phyloP scores from a whole-genome alignment of 2,113 vertebrate genomes.

The Azemiops feae region DNA sequence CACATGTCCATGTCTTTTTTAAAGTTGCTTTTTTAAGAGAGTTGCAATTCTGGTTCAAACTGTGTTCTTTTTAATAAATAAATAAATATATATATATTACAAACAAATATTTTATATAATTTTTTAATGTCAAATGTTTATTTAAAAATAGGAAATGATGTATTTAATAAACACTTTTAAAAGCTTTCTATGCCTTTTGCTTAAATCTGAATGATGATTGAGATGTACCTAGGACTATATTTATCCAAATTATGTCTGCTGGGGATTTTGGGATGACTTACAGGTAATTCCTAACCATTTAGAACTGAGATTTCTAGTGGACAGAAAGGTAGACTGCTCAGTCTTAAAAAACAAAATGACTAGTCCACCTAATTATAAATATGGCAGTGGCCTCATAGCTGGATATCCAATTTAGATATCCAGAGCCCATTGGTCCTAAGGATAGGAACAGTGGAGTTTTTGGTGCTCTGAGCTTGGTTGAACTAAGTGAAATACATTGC shows the following conservation, averaged over 20 bases:
- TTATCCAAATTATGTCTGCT: neutral
- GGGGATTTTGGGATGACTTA: neutral
- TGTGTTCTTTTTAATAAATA: neutral
- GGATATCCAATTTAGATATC: neutral
- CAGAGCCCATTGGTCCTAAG: neutral
- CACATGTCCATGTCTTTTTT: neutral
- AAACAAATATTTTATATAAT: constrained; percentile 79
- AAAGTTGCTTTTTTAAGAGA: constrained; percentile 6
- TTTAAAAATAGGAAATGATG: constrained; percentile 73
- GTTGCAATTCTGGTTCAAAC: constrained; percentile 17
- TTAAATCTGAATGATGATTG: neutral
- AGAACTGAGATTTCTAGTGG: neutral
- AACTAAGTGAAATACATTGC: neutral
- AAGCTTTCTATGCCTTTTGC: neutral
- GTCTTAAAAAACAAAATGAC: neutral
- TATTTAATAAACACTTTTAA: constrained; percentile 67
- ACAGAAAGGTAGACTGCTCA: neutral
- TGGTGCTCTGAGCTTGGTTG: neutral
- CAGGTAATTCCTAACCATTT: neutral
- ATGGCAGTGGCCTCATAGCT: neutral
- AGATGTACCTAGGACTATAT: neutral
- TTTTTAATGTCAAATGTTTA: constrained; percentile 68
- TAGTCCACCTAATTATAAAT: neutral
- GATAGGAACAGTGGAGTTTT: neutral
- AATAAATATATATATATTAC: constrained; percentile 64